Evolutionary conservation across 2,888 invertebrate genomes (phyloP).

Genomic region (Glyphotaelius pellucidus): DNA sequence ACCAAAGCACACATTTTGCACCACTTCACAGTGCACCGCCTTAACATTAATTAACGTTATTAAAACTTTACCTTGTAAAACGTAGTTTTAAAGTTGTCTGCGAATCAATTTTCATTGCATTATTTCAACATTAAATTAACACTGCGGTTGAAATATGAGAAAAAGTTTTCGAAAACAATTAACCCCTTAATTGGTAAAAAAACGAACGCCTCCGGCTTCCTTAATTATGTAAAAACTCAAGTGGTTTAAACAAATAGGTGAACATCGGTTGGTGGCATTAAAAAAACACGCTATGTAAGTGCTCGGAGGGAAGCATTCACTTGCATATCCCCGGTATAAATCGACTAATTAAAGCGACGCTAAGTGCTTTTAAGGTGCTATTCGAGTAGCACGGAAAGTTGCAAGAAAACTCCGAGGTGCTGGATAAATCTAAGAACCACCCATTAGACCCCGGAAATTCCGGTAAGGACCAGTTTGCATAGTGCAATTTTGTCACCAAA

Average conservation of each 20-base stretch:
- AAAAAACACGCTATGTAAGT: background rate
- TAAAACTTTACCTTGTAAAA: no score
- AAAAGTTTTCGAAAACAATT: background rate
- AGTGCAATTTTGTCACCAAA: background rate
- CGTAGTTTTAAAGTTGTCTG: no score
- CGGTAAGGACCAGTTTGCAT: background rate
- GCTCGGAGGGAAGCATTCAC: background rate
- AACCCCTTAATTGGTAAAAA: background rate
- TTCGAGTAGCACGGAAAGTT: background rate
- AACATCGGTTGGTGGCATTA: background rate
- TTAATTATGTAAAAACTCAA: background rate
- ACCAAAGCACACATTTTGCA: no score
- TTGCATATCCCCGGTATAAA: conserved; percentile 33
- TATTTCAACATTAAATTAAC: background rate
- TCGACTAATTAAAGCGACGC: conserved; percentile 44
- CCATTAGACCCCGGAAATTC: conserved; percentile 19
- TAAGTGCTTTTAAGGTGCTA: conserved; percentile 47
- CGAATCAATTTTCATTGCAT: no score
- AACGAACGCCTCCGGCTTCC: background rate
- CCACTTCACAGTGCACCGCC: no score
- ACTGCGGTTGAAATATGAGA: background rate
- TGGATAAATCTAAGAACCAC: background rate
- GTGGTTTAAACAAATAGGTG: background rate
- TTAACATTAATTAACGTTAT: no score
- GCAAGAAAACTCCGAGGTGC: conserved; percentile 9